Evolutionary conservation across 2,888 invertebrate genomes (phyloP), one percentile per base, ranked within the genome.

Genomic region (Lydus trimaculatus): DNA sequence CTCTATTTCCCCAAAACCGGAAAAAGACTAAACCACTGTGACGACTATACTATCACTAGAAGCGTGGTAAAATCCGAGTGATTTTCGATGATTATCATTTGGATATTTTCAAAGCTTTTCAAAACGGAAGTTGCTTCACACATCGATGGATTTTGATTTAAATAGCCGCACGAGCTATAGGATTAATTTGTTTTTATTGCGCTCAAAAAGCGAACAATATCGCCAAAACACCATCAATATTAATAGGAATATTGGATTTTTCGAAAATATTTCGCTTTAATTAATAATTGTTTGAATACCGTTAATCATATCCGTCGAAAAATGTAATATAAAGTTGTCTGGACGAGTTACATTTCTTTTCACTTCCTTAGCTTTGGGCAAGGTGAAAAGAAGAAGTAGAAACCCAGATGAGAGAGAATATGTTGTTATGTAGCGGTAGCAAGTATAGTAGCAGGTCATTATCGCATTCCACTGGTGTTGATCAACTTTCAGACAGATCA

Each of bases 121-220:
- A n/a, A n/a, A n/a, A 60, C 70, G 73, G 73, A 75, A 72, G 68
- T 63, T 36, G 36, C 71, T 66, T 72, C 68, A 73, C 72, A 72
- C 73, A 71, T 71, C 65, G 64, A 39, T 69, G 72, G 31, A 48
- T 59, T 52, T 64, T 64, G 69, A 72, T 72, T 72, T 71, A 72
- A 74, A 74, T 71, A 64, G 61, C 58, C 68, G 72, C 72, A 72
- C 74, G 74, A 69, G 71, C 67, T 65, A 33, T 31, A 23, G 8
- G 28, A 68, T 65, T 61, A 56, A 43, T 17, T 43, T 43, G 17
- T 43, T 43, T 17, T 43, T 43, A 11, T 36, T 36, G 15, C 1
- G 8, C 17, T 43, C n/a, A 17, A n/a, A 43, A 17, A 3, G n/a
- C 7, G 36, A 15, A 15, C 7, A 36, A 36, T 15, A 15, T 8